Percentiles rank a stretch among this genome's conserved stretches.
Evolutionary conservation across 2,113 vertebrate species (phyloP).

Genomic region (Catharus bicknelli): DNA sequence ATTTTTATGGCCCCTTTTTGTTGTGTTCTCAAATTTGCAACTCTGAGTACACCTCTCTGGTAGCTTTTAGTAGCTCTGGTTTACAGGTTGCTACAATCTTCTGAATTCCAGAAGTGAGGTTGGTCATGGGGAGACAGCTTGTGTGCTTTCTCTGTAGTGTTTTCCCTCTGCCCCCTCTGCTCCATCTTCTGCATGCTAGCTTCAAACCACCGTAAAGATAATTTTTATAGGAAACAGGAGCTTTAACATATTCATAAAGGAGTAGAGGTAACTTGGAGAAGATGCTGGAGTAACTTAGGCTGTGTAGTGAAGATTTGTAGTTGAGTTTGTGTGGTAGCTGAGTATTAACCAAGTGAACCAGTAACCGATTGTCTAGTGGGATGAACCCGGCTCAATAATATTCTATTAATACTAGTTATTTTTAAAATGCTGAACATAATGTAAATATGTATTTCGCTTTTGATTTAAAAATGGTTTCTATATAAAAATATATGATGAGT

Average conservation of each 20-base stretch:
- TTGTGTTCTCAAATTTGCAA: not conserved
- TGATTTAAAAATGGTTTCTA: not conserved
- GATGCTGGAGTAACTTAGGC: not conserved
- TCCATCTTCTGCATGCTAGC: not conserved
- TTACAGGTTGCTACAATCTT: not conserved
- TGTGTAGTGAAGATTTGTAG: not conserved
- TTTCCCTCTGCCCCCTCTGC: not conserved
- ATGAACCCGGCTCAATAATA: not conserved
- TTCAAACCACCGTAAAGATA: not conserved
- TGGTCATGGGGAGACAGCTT: not conserved
- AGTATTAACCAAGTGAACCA: not conserved
- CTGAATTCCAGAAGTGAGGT: not conserved
- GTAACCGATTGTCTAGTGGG: not conserved
- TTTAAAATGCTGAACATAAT: not conserved
- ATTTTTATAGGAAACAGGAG: not conserved
- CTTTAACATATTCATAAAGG: not conserved
- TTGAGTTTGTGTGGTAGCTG: not conserved
- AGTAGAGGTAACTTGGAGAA: not conserved
- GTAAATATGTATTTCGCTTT: not conserved
- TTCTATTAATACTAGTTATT: not conserved
- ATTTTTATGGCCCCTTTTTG: slow-evolving; percentile 18
- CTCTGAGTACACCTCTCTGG: not conserved
- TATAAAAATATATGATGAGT: not conserved
- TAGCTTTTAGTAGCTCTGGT: not conserved
- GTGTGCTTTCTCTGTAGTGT: not conserved